phyloP scores from a whole-genome alignment of 2,113 vertebrate species.

The Lampris megalopsis region DNA sequence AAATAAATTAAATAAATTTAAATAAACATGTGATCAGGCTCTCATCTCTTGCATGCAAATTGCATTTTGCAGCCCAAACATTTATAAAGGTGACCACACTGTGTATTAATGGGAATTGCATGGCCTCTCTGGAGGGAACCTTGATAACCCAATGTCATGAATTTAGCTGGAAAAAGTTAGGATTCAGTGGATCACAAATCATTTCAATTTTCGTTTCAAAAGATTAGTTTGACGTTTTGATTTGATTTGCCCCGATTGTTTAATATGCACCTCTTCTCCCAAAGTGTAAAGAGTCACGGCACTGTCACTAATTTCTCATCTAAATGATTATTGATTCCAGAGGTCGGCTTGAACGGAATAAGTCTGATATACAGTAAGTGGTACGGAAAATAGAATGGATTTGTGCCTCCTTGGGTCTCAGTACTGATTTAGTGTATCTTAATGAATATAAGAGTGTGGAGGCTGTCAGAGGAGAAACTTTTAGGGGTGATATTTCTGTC shows the following conservation, averaged over 20 bases:
- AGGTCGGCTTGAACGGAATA: constrained; percentile 60
- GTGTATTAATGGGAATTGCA: no score
- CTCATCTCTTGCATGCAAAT: no score
- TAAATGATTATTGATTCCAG: constrained; percentile 80
- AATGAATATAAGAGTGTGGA: constrained; percentile 71
- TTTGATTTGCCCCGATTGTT: constrained; percentile 17
- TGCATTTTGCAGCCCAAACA: no score
- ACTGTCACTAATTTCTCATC: constrained; percentile 76
- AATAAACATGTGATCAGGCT: no score
- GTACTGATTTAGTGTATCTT: constrained; percentile 75
- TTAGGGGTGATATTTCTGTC: constrained; percentile 69
- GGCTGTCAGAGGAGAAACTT: constrained; percentile 67
- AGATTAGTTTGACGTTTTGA: constrained; percentile 4
- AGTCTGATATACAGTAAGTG: constrained; percentile 62
- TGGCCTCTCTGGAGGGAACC: no score
- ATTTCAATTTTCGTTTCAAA: neutral
- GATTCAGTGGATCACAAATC: neutral
- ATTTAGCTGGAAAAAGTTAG: constrained; percentile 24
- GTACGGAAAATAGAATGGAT: constrained; percentile 72
- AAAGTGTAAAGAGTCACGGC: constrained; percentile 49
- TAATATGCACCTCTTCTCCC: constrained; percentile 38
- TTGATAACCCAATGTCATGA: constrained; percentile 4
- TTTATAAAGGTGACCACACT: no score
- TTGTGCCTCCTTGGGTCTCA: constrained; percentile 68
- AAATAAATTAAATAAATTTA: no score